Base-by-base conservation (phyloP, 1,140 invertebrate genomes). In the Drosophila sucinea region DNA sequence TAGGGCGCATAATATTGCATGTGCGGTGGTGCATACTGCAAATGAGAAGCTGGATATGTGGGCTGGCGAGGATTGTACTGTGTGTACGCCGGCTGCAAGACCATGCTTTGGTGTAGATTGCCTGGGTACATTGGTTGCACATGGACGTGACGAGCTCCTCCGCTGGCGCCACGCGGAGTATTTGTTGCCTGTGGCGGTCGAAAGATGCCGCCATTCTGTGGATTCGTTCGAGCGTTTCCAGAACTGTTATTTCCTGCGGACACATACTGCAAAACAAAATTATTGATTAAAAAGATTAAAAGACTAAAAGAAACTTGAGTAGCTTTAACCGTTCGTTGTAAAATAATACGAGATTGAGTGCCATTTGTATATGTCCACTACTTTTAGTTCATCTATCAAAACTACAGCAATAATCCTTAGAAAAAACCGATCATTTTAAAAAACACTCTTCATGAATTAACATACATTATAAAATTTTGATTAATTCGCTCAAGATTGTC, bases 111-210 rank as follows among this genome's bases (percentile, higher is more conserved):
- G 47, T 77, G 77, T 40, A 85, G 58, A n/a, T 69, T 38, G 47
- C 70, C 81, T 23, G 69, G 75, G 61, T 82, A 91, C 77, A 90
- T 91, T 44, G 73, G 47, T 60, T 68, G 79, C 40, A 91, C 82
- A 17, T 81, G 86, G 6, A 91, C 72, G 40, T 90, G 86, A 2
- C 81, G 81, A 4, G 85, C 65, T 10, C 64, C 72, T 10, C 63
- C 67, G 8, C 67, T 67, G 8, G 78, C 17, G 5, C 80, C 73
- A 51, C 90, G 76, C 0, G 75, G 76, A 11, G 78, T 63, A 74
- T 80, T 87, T 8, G 81, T 33, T 25, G 80, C 47, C 7, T 76
- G 70, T 2, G 82, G 78, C 23, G 79, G 80, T 65, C 90, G 82
- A 77, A 71, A 91, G 40, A 91, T 78, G 38, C 57, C 81, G 4